Conservation (phyloP, 2,888 invertebrate species). For the Parapristionchus giblindavisi region DNA sequence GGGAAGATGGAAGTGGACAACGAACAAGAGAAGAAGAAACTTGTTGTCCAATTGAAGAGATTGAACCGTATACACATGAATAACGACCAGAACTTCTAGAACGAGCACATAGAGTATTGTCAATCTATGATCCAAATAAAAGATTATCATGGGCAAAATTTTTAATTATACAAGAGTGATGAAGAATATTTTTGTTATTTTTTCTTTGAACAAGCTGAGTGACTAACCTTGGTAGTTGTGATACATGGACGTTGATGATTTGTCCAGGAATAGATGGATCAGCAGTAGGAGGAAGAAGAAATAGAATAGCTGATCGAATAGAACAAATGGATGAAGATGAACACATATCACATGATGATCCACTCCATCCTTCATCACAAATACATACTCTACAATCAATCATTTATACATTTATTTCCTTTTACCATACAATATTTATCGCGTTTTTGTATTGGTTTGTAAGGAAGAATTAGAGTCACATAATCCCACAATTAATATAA, state of each 20-base stretch:
- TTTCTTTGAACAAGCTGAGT: too few species aligned
- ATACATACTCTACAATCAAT: conserved; percentile 48
- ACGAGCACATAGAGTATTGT: too few species aligned
- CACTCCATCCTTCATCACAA: conserved; percentile 57
- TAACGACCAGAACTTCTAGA: conserved; percentile 47
- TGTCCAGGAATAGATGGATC: conserved; percentile 46
- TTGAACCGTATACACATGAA: conserved; percentile 50
- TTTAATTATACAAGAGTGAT: too few species aligned
- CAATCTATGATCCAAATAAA: too few species aligned
- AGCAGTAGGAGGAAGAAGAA: conserved; percentile 52
- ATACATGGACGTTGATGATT: conserved; percentile 51
- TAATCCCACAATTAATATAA: not conserved
- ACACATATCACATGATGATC: conserved; percentile 62
- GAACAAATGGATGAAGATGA: conserved; percentile 40
- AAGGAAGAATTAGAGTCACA: not conserved
- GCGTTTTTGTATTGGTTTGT: not conserved
- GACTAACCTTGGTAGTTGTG: conserved; percentile 39
- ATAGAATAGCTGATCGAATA: conserved; percentile 38
- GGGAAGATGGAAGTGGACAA: conserved; percentile 50
- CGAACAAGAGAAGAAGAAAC: conserved; percentile 44
- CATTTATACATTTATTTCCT: not conserved
- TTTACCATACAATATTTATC: not conserved
- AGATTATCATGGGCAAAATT: too few species aligned
- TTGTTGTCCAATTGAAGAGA: conserved; percentile 42
- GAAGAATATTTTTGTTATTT: too few species aligned